Percentiles rank a stretch among this genome's conserved stretches.
phyloP scores from a whole-genome alignment of 2,797 vertebrate species.

The Tauraco hartlaubi region DNA sequence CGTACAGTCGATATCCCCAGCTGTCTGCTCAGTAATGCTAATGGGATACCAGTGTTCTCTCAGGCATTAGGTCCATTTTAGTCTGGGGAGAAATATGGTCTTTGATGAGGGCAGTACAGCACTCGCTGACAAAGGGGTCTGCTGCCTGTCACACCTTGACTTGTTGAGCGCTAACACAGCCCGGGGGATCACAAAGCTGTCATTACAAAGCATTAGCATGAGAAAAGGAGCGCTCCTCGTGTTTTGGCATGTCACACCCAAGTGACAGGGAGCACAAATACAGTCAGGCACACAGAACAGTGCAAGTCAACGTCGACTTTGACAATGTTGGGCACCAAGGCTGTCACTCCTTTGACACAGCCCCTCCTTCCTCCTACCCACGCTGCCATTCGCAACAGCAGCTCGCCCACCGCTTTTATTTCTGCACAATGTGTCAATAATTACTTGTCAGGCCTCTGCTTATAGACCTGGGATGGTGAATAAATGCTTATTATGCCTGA shows the following conservation, averaged over 20 bases:
- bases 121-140: conserved; percentile 23
- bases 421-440: conserved; percentile 81
- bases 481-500: conserved; percentile 76
- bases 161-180: conserved; percentile 58
- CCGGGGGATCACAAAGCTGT: conserved; percentile 74
- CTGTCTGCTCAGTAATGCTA: background rate
- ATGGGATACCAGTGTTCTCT: background rate
- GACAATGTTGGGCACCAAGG: conserved; percentile 84
- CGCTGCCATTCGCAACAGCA: conserved; percentile 79
- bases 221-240: conserved; percentile 78
- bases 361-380: conserved; percentile 77
- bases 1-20: rapidly evolving
- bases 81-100: background rate
- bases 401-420: conserved; percentile 79
- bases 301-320: conserved; percentile 73
- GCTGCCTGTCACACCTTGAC: conserved; percentile 81
- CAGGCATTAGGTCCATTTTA: background rate
- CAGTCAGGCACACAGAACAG: conserved; percentile 73
- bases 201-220: conserved; percentile 81
- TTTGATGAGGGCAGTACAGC: background rate
- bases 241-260: conserved; percentile 83
- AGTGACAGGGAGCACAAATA: conserved; percentile 83
- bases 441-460: conserved; percentile 80
- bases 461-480: conserved; percentile 72
- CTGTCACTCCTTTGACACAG: conserved; percentile 78